Base-by-base conservation (phyloP, 2,888 invertebrate species). In the Nebria salina region DNA sequence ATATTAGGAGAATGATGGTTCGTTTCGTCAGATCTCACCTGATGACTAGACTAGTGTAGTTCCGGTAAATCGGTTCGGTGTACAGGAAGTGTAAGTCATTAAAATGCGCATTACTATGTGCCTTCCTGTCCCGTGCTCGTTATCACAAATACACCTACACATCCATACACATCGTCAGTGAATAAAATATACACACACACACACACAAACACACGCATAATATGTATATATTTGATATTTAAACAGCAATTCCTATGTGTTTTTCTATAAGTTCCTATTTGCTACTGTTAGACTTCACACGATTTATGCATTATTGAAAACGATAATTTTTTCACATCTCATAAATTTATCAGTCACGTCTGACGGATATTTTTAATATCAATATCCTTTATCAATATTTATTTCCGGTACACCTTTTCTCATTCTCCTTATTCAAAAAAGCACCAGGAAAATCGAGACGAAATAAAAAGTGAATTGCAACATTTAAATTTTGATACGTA, bases 1-100 rank as follows among this genome's bases (percentile, higher is more conserved):
- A 54, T 54, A 54, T 54, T 54, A 2, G 11, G 54, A 54, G 54
- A 2, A 54, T 54, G 34, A 34, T 34, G 54, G 54, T 7, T 54
- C 54, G 54, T 54, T 54, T 54, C 11, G 54, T 54, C 54, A 54
- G 54, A 54, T 54, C 54, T 54, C 54, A 54, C 54, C 54, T 54
- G 54, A 54, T 54, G 54, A 54, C 54, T 54, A 54, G 54, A 54
- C 54, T 65, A 77, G 72, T 72, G 77, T 77, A 73, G 73, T 77
- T 77, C 77, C 77, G 77, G 77, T 77, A 77, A 76, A 76, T 76
- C 70, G 68, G 13, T 15, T 15, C 42, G 42, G 76, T 70, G 25
- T 68, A 77, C 72, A 72, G 77, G 77, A 77, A 77, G 72, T 73
- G 70, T 41, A 77, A n/a, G 72, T 77, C 77, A 77, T 77, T 77